Base-by-base conservation (phyloP, 2,113 vertebrate genomes). In the Myrmecophaga tridactyla region DNA sequence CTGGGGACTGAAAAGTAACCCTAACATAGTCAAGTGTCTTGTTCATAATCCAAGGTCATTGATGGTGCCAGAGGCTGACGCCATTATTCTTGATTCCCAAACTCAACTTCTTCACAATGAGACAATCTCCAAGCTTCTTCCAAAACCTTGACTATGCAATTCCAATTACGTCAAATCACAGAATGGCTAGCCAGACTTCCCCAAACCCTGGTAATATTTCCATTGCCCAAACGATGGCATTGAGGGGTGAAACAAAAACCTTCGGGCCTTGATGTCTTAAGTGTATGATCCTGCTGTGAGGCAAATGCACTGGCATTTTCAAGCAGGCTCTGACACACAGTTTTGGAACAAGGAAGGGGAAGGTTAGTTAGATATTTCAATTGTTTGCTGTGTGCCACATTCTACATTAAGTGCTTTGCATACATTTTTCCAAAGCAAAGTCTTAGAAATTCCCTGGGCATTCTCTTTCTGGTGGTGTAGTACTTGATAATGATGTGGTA, bases 141-240 rank as follows among this genome's bases (percentile, higher is more conserved):
- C 62, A 65, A 17, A 84, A 41, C 11, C 20, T 9, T 41, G 39
- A 14, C 65, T 60, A 85, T 67, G 20, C 43, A 69, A 7, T 78
- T 82, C 73, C 4, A 0, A 53, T 72, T 86, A 53, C 78, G 51
- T 85, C 70, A 81, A 56, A 72, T 67, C n/a, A 76, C 41, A 53
- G 51, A 58, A 25, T 18, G 4, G 29, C n/a, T 75, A 13, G 36
- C 13, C 12, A 53, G 34, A 1, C 27, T 86, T 86, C 56, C 34
- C 43, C 56, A 89, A 86, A 63, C 31, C 31, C 80, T 93, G 92
- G 83, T 62, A 82, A 84, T 89, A 13, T 94, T 94, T 94, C 70
- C 84, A 75, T 39, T 86, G 75, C 69, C 75, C 94, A 93, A 80
- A 94, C 95, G 92, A 95, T 94, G 87, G 80, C 58, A 0, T 94